phyloP scores from a whole-genome alignment of 2,888 invertebrate genomes.

The Euphydryas editha region DNA sequence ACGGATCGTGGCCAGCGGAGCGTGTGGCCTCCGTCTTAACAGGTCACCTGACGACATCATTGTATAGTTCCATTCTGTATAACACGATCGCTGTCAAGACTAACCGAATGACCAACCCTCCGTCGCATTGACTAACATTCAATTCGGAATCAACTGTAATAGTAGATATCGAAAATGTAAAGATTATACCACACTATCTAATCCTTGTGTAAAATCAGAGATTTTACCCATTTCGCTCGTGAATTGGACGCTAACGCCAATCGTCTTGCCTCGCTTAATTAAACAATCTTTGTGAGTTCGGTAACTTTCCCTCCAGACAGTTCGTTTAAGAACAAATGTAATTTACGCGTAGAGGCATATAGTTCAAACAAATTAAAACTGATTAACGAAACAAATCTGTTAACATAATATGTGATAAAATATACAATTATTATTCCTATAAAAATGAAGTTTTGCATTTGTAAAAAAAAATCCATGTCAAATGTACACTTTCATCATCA shows the following conservation, averaged over 20 bases:
- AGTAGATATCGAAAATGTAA: conserved; percentile 1
- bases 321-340: conserved; percentile 44
- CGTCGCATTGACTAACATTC: conserved; percentile 50
- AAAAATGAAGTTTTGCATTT: conserved; percentile 7
- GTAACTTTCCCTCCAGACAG: conserved; percentile 42
- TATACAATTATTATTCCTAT: conserved; percentile 45
- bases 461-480: not conserved
- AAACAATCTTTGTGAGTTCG: conserved; percentile 43
- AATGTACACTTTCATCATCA: not conserved
- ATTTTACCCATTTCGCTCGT: conserved; percentile 38
- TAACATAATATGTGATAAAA: not conserved
- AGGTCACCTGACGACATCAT: conserved; percentile 77
- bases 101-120: not conserved
- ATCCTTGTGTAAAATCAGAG: conserved; percentile 11
- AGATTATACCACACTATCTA: conserved; percentile 9
- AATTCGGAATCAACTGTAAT: conserved; percentile 24
- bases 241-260: conserved; percentile 43
- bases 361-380: conserved; percentile 27
- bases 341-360: conserved; percentile 36
- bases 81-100: conserved; percentile 24
- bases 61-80: conserved; percentile 53
- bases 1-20: conserved; percentile 67
- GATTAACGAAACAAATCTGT: conserved; percentile 8
- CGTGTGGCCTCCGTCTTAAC: conserved; percentile 65
- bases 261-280: conserved; percentile 48